Evolutionary conservation across 1,140 invertebrate species (phyloP).

Genomic region (Formica selysi): DNA sequence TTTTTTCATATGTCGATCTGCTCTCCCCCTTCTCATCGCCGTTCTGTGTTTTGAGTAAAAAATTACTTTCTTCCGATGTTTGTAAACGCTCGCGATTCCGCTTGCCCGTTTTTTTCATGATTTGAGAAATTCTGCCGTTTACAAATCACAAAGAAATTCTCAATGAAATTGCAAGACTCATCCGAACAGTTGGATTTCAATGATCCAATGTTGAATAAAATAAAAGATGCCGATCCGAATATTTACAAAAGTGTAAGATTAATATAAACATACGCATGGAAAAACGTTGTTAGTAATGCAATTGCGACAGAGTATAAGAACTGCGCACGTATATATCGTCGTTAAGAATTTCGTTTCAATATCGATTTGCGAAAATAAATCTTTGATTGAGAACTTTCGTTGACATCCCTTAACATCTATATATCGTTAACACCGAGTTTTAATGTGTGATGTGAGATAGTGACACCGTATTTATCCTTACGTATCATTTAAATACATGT

Average conservation of each 20-base stretch:
- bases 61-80: conserved; percentile 52
- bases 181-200: neutral
- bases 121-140: neutral
- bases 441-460: conserved; percentile 37
- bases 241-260: neutral
- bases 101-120: neutral
- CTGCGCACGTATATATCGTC: neutral
- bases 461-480: conserved; percentile 47
- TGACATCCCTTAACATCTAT: conserved; percentile 57
- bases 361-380: conserved; percentile 49
- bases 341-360: conserved; percentile 31
- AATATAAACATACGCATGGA: neutral
- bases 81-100: conserved; percentile 27
- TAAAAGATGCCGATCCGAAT: neutral
- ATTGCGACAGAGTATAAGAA: conserved; percentile 10
- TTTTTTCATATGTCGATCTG: neutral
- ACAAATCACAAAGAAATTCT: conserved; percentile 26
- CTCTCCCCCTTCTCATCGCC: neutral
- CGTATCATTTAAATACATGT: conserved; percentile 53
- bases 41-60: conserved; percentile 34
- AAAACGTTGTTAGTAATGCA: neutral
- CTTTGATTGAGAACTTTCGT: conserved; percentile 43
- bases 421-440: conserved; percentile 46
- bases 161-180: conserved; percentile 21
- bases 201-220: neutral